Evolutionary conservation across 2,113 vertebrate species (phyloP), one percentile per base, ranked within the genome.

Genomic region (Antechinus flavipes): DNA sequence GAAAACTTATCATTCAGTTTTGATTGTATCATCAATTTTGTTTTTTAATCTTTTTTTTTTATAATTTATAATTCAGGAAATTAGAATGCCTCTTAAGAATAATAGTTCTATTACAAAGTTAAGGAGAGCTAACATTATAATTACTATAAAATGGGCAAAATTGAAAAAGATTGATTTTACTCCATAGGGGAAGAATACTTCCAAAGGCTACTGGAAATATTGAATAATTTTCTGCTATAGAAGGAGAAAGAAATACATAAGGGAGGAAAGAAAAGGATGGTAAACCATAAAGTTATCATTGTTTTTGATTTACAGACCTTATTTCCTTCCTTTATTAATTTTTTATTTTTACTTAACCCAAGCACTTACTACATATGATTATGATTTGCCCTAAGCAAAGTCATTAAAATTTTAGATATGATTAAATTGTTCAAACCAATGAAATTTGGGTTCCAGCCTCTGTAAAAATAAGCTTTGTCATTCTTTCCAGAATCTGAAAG

Each of bases 271-370:
- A 42, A 42, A 42, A 19, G 42, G 16, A 84, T 84, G 5, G 16
- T n/a, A 16, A 42, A 84, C 35, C 35, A 84, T 84, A 84, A 84
- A 84, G n/a, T 84, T 84, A 84, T 8, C 68, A 84, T 1, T 42
- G 68, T 14, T 84, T 84, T 84, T 84, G 68, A 84, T 84, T 84
- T 84, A 84, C 16, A 84, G 68, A 84, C n/a, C 68, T 84, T 84
- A 84, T 84, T 84, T 84, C 68, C 42, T 84, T 42, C 68, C 68
- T 84, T 84, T 84, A 84, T 84, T 84, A 84, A 84, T 84, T 84
- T 84, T 84, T 84, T 84, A 84, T 84, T 42, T 84, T 84, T 42
- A 84, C 68, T 84, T 84, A 84, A 84, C 35, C 68, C 68, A 76
- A 76, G 14, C 14, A 76, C 61, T 76, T 76, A n/a, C 30, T 76